Conservation (phyloP, 1,140 invertebrate species). For the Parasteatoda tepidariorum region DNA sequence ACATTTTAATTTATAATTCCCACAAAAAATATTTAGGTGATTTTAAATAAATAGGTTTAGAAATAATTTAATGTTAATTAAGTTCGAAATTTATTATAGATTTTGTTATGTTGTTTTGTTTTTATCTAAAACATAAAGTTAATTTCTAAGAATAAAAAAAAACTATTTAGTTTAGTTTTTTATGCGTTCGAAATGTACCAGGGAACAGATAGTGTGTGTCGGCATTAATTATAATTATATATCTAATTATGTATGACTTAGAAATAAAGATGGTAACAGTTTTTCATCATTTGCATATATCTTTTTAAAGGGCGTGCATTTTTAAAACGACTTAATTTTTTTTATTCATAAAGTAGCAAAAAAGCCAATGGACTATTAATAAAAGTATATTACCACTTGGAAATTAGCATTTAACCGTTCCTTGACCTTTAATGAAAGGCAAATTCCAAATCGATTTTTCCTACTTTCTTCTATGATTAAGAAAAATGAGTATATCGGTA, state of each 20-base stretch:
- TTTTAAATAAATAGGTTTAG: no score
- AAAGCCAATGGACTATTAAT: neutral
- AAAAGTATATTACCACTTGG: neutral
- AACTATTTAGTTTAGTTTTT: no score
- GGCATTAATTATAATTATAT: neutral
- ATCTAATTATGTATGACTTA: neutral
- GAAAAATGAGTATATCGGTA: neutral
- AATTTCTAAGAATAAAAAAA: no score
- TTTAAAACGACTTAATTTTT: neutral
- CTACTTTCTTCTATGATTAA: neutral
- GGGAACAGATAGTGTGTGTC: neutral
- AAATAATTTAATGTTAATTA: no score
- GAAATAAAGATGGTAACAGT: neutral
- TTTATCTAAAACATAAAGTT: no score
- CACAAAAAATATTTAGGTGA: no score
- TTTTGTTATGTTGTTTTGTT: no score
- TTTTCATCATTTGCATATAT: neutral
- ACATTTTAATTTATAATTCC: no score
- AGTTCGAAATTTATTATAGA: no score
- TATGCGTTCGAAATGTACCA: no score
- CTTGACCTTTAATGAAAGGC: neutral
- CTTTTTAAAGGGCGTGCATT: neutral
- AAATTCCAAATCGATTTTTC: neutral
- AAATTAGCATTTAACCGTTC: constrained; percentile 13
- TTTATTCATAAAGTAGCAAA: neutral